These are phyloP conservation scores for Boleophthalmus pectinirostris DNA, from an alignment of 2,113 vertebrate species.

Conservation along the genomic window DNA sequence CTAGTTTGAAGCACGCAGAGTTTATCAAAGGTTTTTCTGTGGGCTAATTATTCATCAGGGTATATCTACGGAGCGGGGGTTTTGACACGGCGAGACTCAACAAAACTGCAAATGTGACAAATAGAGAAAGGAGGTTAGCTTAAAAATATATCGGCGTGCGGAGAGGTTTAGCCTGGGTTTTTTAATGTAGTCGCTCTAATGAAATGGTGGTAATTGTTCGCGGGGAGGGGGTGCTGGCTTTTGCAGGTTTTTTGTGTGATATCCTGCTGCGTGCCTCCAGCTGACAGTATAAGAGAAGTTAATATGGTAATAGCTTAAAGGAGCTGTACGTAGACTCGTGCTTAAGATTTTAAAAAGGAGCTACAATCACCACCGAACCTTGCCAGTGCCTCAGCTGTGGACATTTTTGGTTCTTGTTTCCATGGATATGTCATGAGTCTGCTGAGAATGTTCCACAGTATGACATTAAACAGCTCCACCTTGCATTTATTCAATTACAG, in stretches of 20 bases:
- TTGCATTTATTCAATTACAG: no score
- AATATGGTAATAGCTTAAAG: constrained; percentile 1
- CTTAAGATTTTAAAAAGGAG: no score
- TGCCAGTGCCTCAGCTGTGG: no score
- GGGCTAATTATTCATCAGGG: constrained; percentile 56
- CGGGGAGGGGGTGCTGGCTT: constrained; percentile 1
- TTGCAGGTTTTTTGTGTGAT: constrained; percentile 21
- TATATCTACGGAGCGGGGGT: constrained; percentile 23
- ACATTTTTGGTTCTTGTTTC: no score
- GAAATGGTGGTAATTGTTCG: constrained; percentile 27
- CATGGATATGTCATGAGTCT: no score
- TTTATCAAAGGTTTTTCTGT: constrained; percentile 60
- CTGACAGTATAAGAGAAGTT: constrained; percentile 32
- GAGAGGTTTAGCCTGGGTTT: constrained; percentile 10
- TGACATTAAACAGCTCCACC: no score
- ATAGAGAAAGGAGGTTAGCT: constrained; percentile 14
- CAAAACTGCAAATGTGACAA: constrained; percentile 38
- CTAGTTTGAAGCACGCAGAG: constrained; percentile 55
- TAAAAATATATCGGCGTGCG: constrained; percentile 20
- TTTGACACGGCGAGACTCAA: constrained; percentile 47
- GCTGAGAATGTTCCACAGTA: no score
- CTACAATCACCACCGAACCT: no score
- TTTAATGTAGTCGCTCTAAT: constrained; percentile 12
- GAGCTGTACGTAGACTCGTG: no score
- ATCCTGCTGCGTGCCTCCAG: constrained; percentile 22